Conservation (phyloP, 2,797 vertebrate species). For the Mormyrops boulengeri region DNA sequence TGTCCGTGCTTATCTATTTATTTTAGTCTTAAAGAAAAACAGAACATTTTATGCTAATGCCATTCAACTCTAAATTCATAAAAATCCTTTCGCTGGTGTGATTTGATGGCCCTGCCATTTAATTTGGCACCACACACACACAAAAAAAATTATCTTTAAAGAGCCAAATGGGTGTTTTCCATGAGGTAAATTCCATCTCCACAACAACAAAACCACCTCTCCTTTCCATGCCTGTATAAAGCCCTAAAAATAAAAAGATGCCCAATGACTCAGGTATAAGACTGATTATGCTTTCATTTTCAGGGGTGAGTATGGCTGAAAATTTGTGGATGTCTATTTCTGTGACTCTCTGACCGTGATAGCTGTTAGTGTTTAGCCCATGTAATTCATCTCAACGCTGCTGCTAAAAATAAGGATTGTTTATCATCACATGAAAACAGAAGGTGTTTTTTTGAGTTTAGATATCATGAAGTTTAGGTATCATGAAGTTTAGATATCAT, state of each 20-base stretch:
- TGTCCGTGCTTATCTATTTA: background rate
- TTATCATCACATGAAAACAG: background rate
- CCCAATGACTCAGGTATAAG: background rate
- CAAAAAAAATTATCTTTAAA: background rate
- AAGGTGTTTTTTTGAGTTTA: background rate
- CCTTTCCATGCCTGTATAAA: background rate
- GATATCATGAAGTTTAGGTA: background rate
- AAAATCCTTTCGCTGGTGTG: background rate
- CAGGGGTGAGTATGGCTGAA: background rate
- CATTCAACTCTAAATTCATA: background rate
- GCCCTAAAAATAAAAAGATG: background rate
- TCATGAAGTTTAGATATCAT: background rate
- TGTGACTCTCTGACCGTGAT: background rate
- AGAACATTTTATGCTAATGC: background rate
- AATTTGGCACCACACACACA: background rate
- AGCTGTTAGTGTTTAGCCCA: background rate
- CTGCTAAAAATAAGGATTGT: background rate
- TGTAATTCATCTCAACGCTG: background rate
- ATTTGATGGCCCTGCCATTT: constrained; percentile 3
- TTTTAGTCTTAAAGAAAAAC: background rate
- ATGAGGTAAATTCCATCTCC: background rate
- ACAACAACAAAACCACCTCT: background rate
- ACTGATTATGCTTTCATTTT: background rate
- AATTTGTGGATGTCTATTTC: background rate
- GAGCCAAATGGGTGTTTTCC: background rate